phyloP scores from a whole-genome alignment of 1,140 invertebrate genomes.

The Heliconius nattereri region DNA sequence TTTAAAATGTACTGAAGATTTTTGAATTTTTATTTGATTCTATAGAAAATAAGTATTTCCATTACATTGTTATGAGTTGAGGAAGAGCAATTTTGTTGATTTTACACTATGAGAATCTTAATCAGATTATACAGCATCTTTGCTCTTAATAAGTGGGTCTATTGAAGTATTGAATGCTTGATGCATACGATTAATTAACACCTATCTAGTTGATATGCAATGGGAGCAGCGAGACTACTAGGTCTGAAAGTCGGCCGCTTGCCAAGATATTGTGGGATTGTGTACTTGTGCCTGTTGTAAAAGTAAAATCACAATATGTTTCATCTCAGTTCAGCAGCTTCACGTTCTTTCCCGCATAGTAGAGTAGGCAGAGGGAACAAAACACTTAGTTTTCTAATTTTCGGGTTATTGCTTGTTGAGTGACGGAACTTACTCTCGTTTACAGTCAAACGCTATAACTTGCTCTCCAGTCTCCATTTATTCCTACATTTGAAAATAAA shows the following conservation, averaged over 20 bases:
- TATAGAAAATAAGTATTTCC: too few species aligned
- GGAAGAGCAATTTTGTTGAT: neutral
- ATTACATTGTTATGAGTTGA: neutral
- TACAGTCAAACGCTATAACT: too few species aligned
- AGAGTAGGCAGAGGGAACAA: too few species aligned
- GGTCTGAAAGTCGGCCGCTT: neutral
- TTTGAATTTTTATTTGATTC: neutral
- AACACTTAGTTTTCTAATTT: too few species aligned
- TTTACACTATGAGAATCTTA: neutral
- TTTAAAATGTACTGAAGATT: neutral
- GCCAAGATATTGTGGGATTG: neutral
- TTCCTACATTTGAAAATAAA: too few species aligned
- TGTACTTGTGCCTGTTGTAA: neutral
- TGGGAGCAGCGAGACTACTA: slow-evolving; percentile 3
- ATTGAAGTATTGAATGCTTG: neutral
- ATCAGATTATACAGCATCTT: neutral
- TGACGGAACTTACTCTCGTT: too few species aligned
- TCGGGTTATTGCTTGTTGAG: too few species aligned
- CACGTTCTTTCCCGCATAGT: too few species aligned
- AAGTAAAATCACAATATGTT: neutral
- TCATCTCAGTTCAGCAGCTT: too few species aligned
- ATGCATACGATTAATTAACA: neutral
- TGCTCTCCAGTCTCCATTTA: too few species aligned
- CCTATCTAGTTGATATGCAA: slow-evolving; percentile 1
- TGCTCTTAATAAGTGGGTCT: neutral